These are phyloP conservation scores for Planococcus citri DNA, from an alignment of 1,140 invertebrate genomes.

Conservation along the genomic window DNA sequence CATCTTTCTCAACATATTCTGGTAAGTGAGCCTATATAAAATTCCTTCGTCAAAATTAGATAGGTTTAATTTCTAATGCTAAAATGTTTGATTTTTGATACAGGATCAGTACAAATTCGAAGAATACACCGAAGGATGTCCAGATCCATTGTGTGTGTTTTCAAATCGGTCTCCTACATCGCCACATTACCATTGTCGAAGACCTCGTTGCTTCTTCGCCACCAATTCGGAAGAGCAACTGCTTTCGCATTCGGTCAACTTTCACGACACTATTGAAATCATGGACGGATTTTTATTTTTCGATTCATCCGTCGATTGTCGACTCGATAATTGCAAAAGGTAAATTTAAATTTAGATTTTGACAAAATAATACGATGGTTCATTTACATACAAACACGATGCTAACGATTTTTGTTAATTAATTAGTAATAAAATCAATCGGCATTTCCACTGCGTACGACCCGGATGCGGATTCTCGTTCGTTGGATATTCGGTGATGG, in stretches of 20 bases:
- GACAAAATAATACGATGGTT: neutral
- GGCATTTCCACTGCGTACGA: slow-evolving; percentile 65
- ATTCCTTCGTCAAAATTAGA: neutral
- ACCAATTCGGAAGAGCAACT: slow-evolving; percentile 53
- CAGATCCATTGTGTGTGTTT: slow-evolving; percentile 49
- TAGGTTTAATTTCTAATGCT: neutral
- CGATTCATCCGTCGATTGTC: slow-evolving; percentile 63
- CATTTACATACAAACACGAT: neutral
- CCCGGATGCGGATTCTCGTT: slow-evolving; percentile 62
- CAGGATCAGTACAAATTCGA: slow-evolving; percentile 45
- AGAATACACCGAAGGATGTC: slow-evolving; percentile 48
- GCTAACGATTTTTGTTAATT: slow-evolving; percentile 25
- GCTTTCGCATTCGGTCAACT: slow-evolving; percentile 61
- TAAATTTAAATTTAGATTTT: slow-evolving; percentile 28
- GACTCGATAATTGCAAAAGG: slow-evolving; percentile 48
- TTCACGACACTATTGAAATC: slow-evolving; percentile 70
- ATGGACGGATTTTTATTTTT: slow-evolving; percentile 70
- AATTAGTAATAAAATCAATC: slow-evolving; percentile 50
- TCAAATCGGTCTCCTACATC: slow-evolving; percentile 33
- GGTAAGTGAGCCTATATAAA: slow-evolving; percentile 18
- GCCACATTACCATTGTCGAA: slow-evolving; percentile 63
- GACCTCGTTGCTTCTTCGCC: slow-evolving; percentile 56
- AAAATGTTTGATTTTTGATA: slow-evolving; percentile 3
- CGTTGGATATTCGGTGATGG: slow-evolving; percentile 58
- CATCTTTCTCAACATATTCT: slow-evolving; percentile 22